phyloP scores from a whole-genome alignment of 1,140 invertebrate species.

The Oryzaephilus surinamensis region DNA sequence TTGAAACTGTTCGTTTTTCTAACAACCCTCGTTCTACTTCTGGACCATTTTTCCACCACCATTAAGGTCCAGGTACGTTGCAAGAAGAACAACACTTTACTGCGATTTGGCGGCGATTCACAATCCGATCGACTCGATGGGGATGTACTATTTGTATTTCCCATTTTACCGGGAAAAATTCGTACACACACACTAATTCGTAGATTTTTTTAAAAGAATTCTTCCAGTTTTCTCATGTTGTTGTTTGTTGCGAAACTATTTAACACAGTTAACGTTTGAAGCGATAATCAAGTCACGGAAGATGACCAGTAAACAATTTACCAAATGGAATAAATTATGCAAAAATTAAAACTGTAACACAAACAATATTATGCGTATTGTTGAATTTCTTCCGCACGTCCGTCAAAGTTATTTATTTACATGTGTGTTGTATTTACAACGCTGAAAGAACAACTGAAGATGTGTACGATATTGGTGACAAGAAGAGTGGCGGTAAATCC shows the following conservation, averaged over 20 bases:
- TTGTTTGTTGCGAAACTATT: too few relatives aligned
- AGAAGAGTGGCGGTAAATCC: not conserved
- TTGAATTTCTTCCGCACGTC: constrained; percentile 1
- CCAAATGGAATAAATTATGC: too few relatives aligned
- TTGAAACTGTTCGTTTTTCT: constrained; percentile 11
- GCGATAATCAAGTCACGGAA: constrained; percentile 1
- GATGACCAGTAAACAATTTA: not conserved
- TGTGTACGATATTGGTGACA: not conserved
- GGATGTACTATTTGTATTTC: constrained; percentile 17
- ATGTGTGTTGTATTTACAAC: too few relatives aligned
- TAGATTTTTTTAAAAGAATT: not conserved
- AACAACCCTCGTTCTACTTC: constrained; percentile 13
- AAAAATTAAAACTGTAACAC: not conserved
- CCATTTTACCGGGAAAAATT: too few relatives aligned
- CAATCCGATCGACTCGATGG: not conserved
- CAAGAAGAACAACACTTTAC: constrained; percentile 23
- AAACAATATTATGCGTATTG: not conserved
- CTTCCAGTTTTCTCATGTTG: not conserved
- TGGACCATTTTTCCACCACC: constrained; percentile 21
- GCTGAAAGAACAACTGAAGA: not conserved
- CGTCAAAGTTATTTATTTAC: not conserved
- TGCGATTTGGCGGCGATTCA: constrained; percentile 11
- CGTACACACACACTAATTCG: not conserved
- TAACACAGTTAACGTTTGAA: constrained; percentile 1
- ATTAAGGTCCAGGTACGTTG: constrained; percentile 29